Conservation (phyloP, 30 jellyfish, hydroid and myxozoan species). For the Aurelia coerulea region DNA sequence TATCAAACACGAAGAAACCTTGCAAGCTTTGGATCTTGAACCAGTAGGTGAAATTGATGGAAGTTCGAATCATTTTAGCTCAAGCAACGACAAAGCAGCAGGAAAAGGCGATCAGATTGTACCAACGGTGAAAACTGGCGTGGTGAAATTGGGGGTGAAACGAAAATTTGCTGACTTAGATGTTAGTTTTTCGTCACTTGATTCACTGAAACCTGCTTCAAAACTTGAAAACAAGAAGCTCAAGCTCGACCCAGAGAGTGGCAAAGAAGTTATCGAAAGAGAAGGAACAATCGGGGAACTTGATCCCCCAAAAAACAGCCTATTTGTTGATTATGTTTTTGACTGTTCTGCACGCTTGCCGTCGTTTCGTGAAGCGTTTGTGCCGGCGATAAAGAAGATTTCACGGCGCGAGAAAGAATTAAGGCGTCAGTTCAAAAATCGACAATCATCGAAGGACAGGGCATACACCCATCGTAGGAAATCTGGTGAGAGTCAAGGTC, state of each 20-base stretch:
- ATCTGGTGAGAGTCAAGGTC: not conserved
- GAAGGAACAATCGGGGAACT: conserved; percentile 19
- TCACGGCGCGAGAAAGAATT: conserved; percentile 30
- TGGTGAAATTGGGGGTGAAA: not conserved
- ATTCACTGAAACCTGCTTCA: conserved; percentile 16
- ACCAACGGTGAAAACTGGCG: conserved; percentile 13
- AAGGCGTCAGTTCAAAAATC: conserved; percentile 6
- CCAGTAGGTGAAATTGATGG: conserved; percentile 1
- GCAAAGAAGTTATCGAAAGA: conserved; percentile 23
- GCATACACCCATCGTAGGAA: conserved; percentile 4
- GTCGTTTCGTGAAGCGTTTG: conserved; percentile 71
- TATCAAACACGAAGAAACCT: conserved; percentile 20
- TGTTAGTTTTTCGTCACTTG: conserved; percentile 26
- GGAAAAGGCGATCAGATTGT: conserved; percentile 51
- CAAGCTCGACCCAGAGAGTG: conserved; percentile 37
- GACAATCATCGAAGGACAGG: not conserved
- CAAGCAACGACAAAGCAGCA: not conserved
- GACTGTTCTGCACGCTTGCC: conserved; percentile 59
- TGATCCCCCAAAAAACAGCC: conserved; percentile 54
- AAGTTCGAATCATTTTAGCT: not conserved
- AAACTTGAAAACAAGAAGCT: conserved; percentile 21
- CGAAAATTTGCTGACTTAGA: conserved; percentile 43
- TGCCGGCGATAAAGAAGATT: conserved; percentile 57
- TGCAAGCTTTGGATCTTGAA: conserved; percentile 27
- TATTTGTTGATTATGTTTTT: conserved; percentile 50